These are phyloP conservation scores for Ammodytes marinus DNA, from an alignment of 2,113 vertebrate genomes.

Conservation along the genomic window DNA sequence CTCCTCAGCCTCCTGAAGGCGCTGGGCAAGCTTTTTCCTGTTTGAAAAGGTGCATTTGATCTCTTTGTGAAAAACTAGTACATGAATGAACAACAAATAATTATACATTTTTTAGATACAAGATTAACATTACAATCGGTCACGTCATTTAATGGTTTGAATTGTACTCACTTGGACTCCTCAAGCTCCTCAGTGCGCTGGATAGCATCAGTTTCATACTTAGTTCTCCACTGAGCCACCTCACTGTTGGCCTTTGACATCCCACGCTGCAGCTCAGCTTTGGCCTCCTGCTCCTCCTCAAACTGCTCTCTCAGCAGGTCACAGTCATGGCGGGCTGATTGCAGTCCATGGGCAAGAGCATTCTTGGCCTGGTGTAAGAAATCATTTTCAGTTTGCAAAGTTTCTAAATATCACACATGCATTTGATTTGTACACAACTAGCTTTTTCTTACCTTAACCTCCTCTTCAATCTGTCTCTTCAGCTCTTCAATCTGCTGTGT, in stretches of 20 bases:
- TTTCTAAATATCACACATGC: background rate
- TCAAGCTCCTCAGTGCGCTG: slow-evolving; percentile 91
- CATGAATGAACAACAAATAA: too few relatives aligned
- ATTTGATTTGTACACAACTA: too few relatives aligned
- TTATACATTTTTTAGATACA: too few relatives aligned
- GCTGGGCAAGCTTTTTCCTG: too few relatives aligned
- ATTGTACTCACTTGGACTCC: slow-evolving; percentile 83
- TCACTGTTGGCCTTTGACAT: slow-evolving; percentile 84
- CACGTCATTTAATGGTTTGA: slow-evolving; percentile 31
- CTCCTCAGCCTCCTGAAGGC: too few relatives aligned
- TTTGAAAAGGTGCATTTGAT: too few relatives aligned
- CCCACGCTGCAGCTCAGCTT: slow-evolving; percentile 80
- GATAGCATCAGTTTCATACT: slow-evolving; percentile 90
- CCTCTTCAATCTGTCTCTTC: too few relatives aligned
- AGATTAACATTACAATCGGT: too few relatives aligned
- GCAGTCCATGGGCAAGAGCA: slow-evolving; percentile 78
- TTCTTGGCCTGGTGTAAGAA: slow-evolving; percentile 72
- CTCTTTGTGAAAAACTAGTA: too few relatives aligned
- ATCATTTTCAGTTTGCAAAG: slow-evolving; percentile 3
- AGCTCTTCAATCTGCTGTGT: too few relatives aligned
- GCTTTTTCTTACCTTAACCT: too few relatives aligned
- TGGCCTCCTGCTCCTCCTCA: slow-evolving; percentile 84
- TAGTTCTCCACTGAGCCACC: slow-evolving; percentile 88
- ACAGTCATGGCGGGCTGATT: slow-evolving; percentile 84
- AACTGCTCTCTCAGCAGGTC: slow-evolving; percentile 84